phyloP scores from a whole-genome alignment of 2,888 invertebrate genomes.

The Acanthococcus lagerstroemiae region DNA sequence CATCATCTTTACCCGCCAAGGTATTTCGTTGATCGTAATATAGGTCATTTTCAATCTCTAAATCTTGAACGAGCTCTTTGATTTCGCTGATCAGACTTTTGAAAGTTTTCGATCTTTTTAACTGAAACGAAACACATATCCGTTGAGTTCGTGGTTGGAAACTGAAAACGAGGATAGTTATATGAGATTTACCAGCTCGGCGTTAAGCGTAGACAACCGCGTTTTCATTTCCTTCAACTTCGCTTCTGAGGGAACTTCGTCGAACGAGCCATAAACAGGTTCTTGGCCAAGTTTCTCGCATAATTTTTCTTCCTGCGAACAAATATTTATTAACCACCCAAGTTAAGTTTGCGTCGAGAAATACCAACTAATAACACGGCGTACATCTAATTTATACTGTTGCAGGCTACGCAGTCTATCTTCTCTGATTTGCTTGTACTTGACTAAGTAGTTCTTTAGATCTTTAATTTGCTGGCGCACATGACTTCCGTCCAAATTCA shows the following conservation, averaged over 20 bases:
- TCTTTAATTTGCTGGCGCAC: constrained; percentile 30
- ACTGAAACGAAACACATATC: not conserved
- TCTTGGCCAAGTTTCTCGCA: constrained; percentile 16
- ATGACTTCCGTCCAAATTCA: constrained; percentile 13
- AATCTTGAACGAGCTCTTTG: constrained; percentile 10
- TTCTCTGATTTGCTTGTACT: constrained; percentile 26
- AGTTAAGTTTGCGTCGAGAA: too few species aligned
- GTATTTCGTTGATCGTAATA: constrained; percentile 27
- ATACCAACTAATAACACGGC: too few species aligned
- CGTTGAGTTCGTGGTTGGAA: not conserved
- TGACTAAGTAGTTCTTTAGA: constrained; percentile 27
- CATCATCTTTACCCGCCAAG: constrained; percentile 4
- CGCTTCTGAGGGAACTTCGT: constrained; percentile 49
- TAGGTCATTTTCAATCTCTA: constrained; percentile 22
- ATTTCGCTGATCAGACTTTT: constrained; percentile 10
- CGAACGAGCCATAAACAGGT: constrained; percentile 14
- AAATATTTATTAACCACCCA: too few species aligned
- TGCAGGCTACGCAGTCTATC: constrained; percentile 29
- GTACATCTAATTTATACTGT: constrained; percentile 19
- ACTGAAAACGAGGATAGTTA: not conserved
- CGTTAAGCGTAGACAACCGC: constrained; percentile 51
- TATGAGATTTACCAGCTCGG: constrained; percentile 44
- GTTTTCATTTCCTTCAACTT: constrained; percentile 51
- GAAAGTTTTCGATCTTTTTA: not conserved
- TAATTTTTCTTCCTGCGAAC: constrained; percentile 31